These are phyloP conservation scores for Hormiphora californensis DNA, from an alignment of 37 sponge, comb jelly and placozoan genomes.

Conservation along the genomic window DNA sequence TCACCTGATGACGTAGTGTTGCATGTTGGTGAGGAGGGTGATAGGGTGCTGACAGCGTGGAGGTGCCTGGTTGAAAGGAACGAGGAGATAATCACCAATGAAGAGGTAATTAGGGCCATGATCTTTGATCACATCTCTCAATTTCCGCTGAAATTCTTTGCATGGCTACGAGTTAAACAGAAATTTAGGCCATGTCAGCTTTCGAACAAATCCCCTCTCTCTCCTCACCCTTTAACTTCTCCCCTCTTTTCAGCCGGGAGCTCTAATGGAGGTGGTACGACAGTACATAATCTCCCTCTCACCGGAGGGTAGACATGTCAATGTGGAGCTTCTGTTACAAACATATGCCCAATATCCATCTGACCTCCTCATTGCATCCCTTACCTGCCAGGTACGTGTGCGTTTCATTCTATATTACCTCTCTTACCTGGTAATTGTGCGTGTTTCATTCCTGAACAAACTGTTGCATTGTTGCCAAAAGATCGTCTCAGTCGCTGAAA, in stretches of 20 bases:
- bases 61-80: too few species aligned
- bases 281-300: background rate
- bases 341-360: background rate
- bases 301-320: background rate
- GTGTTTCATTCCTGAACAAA: too few species aligned
- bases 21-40: too few species aligned
- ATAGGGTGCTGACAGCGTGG: too few species aligned
- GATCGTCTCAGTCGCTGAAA: too few species aligned
- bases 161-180: background rate
- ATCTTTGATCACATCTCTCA: too few species aligned
- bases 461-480: too few species aligned
- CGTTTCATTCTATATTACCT: too few species aligned
- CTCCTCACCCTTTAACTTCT: background rate
- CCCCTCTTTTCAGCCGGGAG: background rate
- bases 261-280: conserved; percentile 10
- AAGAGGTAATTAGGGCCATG: too few species aligned
- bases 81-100: background rate
- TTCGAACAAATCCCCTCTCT: background rate
- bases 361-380: background rate
- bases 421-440: too few species aligned
- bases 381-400: background rate
- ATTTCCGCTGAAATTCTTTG: background rate
- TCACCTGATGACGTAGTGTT: too few species aligned
- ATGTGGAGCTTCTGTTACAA: background rate
- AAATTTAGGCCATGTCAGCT: too few species aligned